Base-by-base conservation (phyloP, 1,140 invertebrate species). In the Tetramorium parvispinum region DNA sequence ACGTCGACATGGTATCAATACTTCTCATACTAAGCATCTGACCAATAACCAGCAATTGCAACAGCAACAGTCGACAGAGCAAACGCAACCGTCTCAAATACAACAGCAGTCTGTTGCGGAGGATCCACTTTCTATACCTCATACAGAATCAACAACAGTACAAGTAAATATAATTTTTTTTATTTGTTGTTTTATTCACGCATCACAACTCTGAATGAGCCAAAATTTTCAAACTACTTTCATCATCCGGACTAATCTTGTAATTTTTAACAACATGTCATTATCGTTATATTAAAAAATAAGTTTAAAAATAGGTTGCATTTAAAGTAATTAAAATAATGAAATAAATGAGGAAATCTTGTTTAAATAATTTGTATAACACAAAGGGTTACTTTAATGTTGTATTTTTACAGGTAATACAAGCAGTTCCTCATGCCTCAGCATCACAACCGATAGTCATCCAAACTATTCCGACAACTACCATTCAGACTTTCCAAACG, bases 1-100 rank as follows among this genome's bases (percentile, higher is more conserved):
- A 94, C 93, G 97, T 32, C 93, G 97, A 55, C 97, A 97, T 86
- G 96, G 96, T 43, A 96, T 96, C 65, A 96, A 96, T 92, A 96
- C 96, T 2, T 95, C 94, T 6, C 93, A 93, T 49, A 92, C 93
- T 11, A 95, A 94, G 68, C 92, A 94, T 91, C 76, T 92, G 21
- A 90, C 91, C 27, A 94, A 92, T 32, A 85, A 87, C n/a, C 87
- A 92, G 43, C 90, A 91, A 57, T 88, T 91, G 7, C 91, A 92
- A 21, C 93, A 92, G 68, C 91, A 89, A 71, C 87, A 91, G 37
- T 46, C 78, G 46, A 57, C 86, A 16, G 79, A 88, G 51, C 89
- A 91, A 79, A 88, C 91, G 55, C 91, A 93, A 73, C 53, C 85
- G 55, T 4, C 66, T 73, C 40, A 71, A n/a, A 83, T 86, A 21